These are phyloP conservation scores for Galago senegalensis DNA, from an alignment of 2,797 vertebrate genomes.

Conservation along the genomic window DNA sequence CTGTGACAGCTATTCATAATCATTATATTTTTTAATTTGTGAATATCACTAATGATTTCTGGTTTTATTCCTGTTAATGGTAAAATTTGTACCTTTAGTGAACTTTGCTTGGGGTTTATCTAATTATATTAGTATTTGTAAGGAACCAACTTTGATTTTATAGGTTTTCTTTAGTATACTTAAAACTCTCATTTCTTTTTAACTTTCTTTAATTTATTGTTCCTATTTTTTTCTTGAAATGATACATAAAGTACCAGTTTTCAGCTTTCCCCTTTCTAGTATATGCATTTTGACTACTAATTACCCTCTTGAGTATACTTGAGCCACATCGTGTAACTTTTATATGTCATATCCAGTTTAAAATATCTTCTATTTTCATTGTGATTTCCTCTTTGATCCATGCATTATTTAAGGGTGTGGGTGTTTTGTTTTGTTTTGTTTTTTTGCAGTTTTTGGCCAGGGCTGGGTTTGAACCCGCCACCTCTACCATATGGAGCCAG, in stretches of 20 bases:
- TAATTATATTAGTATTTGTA: conserved; percentile 47
- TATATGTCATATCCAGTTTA: conserved; percentile 25
- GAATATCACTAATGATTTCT: background rate
- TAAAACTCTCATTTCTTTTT: background rate
- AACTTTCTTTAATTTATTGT: background rate
- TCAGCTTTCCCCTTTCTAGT: background rate
- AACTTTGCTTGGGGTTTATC: conserved; percentile 23
- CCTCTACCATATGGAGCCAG: no score
- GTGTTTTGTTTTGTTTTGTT: no score
- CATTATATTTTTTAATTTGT: background rate
- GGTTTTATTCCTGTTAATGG: background rate
- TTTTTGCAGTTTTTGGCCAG: no score
- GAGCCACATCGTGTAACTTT: background rate
- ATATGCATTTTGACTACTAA: background rate
- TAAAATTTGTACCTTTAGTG: background rate
- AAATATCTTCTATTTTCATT: conserved; percentile 32
- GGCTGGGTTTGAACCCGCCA: no score
- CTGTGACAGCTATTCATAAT: background rate
- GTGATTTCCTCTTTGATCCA: conserved; percentile 40
- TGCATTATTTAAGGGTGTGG: background rate
- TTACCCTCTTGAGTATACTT: background rate
- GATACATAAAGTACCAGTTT: background rate
- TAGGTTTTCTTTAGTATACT: conserved; percentile 41
- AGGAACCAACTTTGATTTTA: conserved; percentile 35
- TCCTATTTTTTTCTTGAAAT: background rate